Percentiles rank a stretch among this genome's conserved stretches.
Evolutionary conservation across 2,797 vertebrate genomes (phyloP).

Genomic region (Menidia menidia): DNA sequence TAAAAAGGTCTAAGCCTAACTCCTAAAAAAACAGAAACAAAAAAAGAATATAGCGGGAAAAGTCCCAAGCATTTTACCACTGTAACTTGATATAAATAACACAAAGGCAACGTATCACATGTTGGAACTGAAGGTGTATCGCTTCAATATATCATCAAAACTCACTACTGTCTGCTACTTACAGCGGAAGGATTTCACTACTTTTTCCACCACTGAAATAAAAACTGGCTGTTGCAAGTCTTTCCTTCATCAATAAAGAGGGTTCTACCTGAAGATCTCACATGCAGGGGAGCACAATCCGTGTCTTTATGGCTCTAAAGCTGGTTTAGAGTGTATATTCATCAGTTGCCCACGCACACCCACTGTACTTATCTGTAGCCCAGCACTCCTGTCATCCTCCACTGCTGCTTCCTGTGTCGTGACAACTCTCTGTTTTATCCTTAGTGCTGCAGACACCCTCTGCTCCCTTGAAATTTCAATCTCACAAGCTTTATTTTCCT

Average conservation of each 20-base stretch:
- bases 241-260: constrained; percentile 17
- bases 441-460: constrained; percentile 50
- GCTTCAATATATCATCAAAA: too few relatives aligned
- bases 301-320: constrained; percentile 50
- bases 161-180: not conserved
- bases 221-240: constrained; percentile 20
- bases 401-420: constrained; percentile 73
- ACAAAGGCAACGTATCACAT: too few relatives aligned
- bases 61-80: too few relatives aligned
- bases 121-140: too few relatives aligned
- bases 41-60: too few relatives aligned
- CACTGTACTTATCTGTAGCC: constrained; percentile 73
- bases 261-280: constrained; percentile 53
- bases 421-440: constrained; percentile 74
- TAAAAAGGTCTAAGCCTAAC: too few relatives aligned
- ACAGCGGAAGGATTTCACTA: not conserved
- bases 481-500: constrained; percentile 51
- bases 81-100: too few relatives aligned
- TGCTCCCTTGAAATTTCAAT: constrained; percentile 66
- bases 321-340: constrained; percentile 69
- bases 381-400: constrained; percentile 77
- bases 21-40: too few relatives aligned
- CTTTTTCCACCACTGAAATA: not conserved
- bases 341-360: constrained; percentile 71
- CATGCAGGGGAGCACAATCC: constrained; percentile 41